Percentiles rank a stretch among this genome's conserved stretches.
Conservation (phyloP, 2,888 invertebrate genomes). For the Drosophila tripunctata region DNA sequence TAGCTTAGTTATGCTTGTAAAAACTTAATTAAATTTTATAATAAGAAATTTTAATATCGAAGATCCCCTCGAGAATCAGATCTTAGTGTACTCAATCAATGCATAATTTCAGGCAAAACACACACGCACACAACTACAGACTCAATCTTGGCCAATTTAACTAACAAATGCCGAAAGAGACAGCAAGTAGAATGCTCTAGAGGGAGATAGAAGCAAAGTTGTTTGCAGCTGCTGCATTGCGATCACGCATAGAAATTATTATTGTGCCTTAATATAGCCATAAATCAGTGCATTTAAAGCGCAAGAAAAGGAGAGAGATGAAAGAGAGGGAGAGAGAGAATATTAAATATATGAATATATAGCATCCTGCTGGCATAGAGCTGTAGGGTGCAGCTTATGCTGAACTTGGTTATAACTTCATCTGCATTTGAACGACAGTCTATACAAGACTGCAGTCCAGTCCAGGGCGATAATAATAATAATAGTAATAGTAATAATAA, state of each 20-base stretch:
- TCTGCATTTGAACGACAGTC: constrained; percentile 76
- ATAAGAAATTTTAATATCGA: too few species aligned
- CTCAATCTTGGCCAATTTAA: constrained; percentile 43
- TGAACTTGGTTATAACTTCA: constrained; percentile 75
- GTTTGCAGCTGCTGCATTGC: constrained; percentile 44
- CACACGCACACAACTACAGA: constrained; percentile 15
- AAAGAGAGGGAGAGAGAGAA: not conserved
- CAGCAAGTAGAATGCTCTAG: not conserved
- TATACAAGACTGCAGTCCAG: constrained; percentile 26
- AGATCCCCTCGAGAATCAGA: too few species aligned
- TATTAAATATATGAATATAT: constrained; percentile 37
- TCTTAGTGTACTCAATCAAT: constrained; percentile 70
- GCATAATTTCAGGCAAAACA: constrained; percentile 34
- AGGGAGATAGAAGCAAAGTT: not conserved
- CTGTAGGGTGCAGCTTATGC: constrained; percentile 45
- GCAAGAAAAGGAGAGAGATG: constrained; percentile 33
- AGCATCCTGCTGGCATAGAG: constrained; percentile 72
- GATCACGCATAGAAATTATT: constrained; percentile 79
- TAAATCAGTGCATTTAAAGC: constrained; percentile 77
- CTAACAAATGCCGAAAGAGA: constrained; percentile 29
- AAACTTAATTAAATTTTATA: too few species aligned
- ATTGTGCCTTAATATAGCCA: constrained; percentile 78
- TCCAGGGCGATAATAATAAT: constrained; percentile 55
- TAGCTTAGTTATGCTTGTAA: too few species aligned
- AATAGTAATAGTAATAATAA: constrained; percentile 47